These are phyloP conservation scores for Tragelaphus scriptus DNA, from an alignment of 2,113 vertebrate species.

Conservation along the genomic window DNA sequence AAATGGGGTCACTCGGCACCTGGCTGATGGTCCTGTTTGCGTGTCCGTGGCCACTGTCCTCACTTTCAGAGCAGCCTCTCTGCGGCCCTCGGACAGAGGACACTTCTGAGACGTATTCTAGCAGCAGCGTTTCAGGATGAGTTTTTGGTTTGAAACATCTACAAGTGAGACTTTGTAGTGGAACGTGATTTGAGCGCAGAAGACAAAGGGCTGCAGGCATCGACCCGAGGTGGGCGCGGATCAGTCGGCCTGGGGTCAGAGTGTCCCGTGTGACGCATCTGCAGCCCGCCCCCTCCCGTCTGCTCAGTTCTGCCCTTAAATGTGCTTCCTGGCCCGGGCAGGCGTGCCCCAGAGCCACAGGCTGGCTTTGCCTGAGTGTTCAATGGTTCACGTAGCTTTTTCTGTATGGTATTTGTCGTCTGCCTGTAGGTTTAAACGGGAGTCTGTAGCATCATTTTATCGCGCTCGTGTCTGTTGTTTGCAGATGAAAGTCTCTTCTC, in stretches of 20 bases:
- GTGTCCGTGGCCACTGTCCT: not conserved
- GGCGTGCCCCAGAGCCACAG: no score
- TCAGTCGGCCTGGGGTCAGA: no score
- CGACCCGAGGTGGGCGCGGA: no score
- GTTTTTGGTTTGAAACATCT: not conserved
- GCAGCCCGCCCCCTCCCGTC: not conserved
- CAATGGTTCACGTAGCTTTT: fast-evolving
- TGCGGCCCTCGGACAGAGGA: not conserved
- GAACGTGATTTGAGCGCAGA: fast-evolving
- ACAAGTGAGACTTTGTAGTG: not conserved
- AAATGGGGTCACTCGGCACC: fast-evolving
- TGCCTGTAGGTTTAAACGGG: fast-evolving
- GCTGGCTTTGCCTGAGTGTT: fast-evolving
- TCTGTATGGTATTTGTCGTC: fast-evolving
- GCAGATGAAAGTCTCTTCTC: not conserved
- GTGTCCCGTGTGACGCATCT: fast-evolving
- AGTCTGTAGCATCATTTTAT: no score
- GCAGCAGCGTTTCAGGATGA: not conserved
- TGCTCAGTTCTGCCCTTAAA: not conserved
- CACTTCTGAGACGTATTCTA: not conserved
- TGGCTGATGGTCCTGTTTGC: not conserved
- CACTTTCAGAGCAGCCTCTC: not conserved
- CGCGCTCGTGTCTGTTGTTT: no score
- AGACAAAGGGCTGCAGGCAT: no score
- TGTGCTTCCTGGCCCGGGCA: fast-evolving